These are phyloP conservation scores for Zosterops lateralis DNA, from an alignment of 2,113 vertebrate species.

Conservation along the genomic window DNA sequence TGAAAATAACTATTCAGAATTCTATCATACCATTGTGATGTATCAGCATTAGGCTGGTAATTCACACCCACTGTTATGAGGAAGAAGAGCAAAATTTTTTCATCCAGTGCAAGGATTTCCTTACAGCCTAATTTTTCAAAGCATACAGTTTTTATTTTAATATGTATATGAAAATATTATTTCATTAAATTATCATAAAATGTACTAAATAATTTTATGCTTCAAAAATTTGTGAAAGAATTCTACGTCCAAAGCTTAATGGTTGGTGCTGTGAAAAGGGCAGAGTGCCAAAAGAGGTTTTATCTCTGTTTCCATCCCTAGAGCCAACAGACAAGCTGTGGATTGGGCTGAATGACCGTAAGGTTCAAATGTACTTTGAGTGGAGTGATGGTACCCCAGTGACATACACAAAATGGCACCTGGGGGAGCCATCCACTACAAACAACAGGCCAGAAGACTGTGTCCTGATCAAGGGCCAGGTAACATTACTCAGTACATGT, in stretches of 20 bases:
- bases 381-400: conserved; percentile 87
- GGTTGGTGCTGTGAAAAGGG: not conserved
- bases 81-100: not conserved
- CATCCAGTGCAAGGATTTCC: not conserved
- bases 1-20: not conserved
- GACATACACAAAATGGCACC: conserved; percentile 85
- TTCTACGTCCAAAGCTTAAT: not conserved
- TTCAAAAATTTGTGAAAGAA: not conserved
- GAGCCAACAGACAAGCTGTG: conserved; percentile 82
- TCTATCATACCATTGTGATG: not conserved
- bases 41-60: not conserved
- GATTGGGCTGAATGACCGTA: conserved; percentile 88
- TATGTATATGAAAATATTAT: not conserved
- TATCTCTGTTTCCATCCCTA: conserved; percentile 27
- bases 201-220: not conserved
- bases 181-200: not conserved
- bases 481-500: not conserved
- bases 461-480: conserved; percentile 86
- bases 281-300: not conserved
- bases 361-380: conserved; percentile 86
- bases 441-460: conserved; percentile 86
- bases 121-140: not conserved
- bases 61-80: not conserved
- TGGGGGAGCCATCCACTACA: conserved; percentile 85
- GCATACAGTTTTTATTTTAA: not conserved